A percentile compares a stretch with the other conserved stretches of the same genome.
Evolutionary conservation across 2,888 invertebrate genomes (phyloP).

Genomic region (Polyommatus icarus): DNA sequence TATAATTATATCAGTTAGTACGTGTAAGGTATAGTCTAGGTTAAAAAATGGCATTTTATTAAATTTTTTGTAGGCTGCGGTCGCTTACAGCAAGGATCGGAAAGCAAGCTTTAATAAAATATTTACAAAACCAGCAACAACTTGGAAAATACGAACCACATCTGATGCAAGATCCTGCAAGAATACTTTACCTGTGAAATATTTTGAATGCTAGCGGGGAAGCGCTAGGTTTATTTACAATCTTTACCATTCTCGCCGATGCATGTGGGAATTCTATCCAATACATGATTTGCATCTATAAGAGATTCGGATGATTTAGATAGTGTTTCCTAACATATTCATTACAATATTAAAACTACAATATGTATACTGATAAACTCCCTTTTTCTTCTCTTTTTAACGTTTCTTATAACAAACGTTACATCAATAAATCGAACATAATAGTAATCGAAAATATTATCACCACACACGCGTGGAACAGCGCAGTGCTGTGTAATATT

Average conservation of each 20-base stretch:
- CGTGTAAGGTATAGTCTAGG: no score
- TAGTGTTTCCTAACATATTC: no score
- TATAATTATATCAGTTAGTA: no score
- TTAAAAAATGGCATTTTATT: neutral
- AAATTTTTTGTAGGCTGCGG: no score
- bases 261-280: neutral
- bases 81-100: neutral
- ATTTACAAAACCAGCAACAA: neutral
- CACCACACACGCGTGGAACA: no score
- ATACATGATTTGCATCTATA: neutral
- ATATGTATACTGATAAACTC: no score
- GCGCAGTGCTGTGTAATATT: no score
- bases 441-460: no score
- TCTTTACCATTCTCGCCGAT: neutral
- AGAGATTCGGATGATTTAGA: neutral
- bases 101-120: neutral
- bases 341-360: no score
- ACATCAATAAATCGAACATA: no score
- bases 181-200: constrained; percentile 8
- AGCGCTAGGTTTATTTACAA: neutral
- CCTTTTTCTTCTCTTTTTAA: no score
- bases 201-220: neutral
- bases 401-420: no score
- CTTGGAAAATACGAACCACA: neutral
- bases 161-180: neutral